These are phyloP conservation scores for Sinocyclocheilus anshuiensis DNA, from an alignment of 2,113 vertebrate species.

Conservation along the genomic window DNA sequence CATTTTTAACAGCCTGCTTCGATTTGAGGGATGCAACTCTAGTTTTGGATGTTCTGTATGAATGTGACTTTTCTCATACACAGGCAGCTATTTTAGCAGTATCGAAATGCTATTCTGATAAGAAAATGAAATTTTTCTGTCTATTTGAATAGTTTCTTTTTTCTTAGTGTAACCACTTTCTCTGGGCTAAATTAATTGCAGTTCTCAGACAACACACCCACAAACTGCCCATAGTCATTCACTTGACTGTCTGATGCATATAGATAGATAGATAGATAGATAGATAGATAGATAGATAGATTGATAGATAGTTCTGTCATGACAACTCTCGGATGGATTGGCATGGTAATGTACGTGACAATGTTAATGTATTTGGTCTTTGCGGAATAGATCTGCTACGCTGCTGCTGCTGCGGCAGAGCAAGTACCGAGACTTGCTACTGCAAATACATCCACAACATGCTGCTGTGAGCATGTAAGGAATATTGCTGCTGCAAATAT, in stretches of 20 bases:
- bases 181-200: background rate
- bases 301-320: too few species aligned
- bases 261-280: background rate
- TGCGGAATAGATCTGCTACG: too few species aligned
- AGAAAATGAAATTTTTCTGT: background rate
- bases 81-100: background rate
- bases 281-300: too few species aligned
- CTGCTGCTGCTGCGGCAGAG: too few species aligned
- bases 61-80: background rate
- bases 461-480: too few species aligned
- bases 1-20: slow-evolving; percentile 1
- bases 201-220: background rate
- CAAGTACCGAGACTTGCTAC: too few species aligned
- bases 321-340: too few species aligned
- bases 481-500: too few species aligned
- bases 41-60: background rate
- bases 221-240: background rate
- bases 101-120: background rate
- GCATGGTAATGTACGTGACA: too few species aligned
- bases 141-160: background rate
- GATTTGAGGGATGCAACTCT: background rate
- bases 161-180: background rate
- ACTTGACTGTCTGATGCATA: background rate
- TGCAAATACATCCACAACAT: too few species aligned
- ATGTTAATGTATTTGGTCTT: too few species aligned